A percentile compares a stretch with the other conserved stretches of the same genome.
phyloP scores from a whole-genome alignment of 1,140 invertebrate genomes.

The Asobara japonica region DNA sequence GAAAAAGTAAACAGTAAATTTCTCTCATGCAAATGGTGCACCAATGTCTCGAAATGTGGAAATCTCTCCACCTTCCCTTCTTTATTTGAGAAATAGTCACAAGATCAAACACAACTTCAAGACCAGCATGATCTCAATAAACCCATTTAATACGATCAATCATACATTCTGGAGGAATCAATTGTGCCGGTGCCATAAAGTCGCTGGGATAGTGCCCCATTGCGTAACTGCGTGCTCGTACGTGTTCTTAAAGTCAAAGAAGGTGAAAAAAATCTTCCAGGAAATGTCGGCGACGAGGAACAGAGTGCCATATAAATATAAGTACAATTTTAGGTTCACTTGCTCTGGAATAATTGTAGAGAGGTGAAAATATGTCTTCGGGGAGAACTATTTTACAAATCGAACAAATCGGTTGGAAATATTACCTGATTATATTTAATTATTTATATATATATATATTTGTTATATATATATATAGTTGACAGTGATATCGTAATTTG shows the following conservation, averaged over 20 bases:
- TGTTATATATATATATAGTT: too few species aligned
- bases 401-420: too few species aligned
- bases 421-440: too few species aligned
- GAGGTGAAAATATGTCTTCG: not conserved
- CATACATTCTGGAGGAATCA: not conserved
- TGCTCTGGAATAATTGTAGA: not conserved
- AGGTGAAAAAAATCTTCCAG: not conserved
- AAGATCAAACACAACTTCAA: not conserved
- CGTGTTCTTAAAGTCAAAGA: not conserved
- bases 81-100: not conserved
- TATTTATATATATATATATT: too few species aligned
- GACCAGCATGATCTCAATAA: not conserved
- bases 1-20: too few species aligned
- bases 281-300: not conserved
- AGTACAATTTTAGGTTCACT: too few species aligned
- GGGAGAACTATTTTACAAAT: too few species aligned
- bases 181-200: conserved; percentile 1
- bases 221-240: not conserved
- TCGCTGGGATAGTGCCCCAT: not conserved
- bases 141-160: not conserved
- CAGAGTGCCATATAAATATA: not conserved
- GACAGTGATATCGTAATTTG: too few species aligned
- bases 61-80: too few species aligned
- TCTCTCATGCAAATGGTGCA: too few species aligned
- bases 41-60: too few species aligned